phyloP scores from a whole-genome alignment of 2,113 vertebrate species.

The Colius striatus region DNA sequence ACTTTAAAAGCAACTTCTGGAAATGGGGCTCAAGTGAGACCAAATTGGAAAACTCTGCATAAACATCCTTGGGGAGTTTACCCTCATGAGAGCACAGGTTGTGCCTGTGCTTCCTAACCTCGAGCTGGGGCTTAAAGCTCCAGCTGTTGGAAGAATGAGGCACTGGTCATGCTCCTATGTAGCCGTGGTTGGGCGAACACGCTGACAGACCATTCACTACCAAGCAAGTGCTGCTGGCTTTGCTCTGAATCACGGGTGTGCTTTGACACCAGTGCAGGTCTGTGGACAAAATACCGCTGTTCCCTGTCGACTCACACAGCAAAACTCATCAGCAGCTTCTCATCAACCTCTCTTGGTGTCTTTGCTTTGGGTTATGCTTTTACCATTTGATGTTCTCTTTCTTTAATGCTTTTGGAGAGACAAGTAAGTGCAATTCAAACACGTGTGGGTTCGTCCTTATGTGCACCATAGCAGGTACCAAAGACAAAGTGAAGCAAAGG shows the following conservation, averaged over 20 bases:
- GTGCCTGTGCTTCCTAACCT: background rate
- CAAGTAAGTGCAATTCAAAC: constrained; percentile 44
- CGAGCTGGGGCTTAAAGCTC: background rate
- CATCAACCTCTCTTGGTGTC: background rate
- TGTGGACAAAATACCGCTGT: constrained; percentile 1
- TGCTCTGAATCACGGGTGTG: background rate
- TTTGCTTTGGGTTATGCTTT: background rate
- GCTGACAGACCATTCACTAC: constrained; percentile 6
- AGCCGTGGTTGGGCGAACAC: background rate
- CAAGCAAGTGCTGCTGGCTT: constrained; percentile 8
- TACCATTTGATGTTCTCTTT: background rate
- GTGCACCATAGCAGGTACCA: background rate
- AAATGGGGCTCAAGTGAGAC: background rate
- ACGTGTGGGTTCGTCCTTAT: background rate
- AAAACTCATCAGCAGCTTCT: background rate
- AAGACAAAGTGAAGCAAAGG: background rate
- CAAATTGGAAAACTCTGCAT: background rate
- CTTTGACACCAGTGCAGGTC: constrained; percentile 46
- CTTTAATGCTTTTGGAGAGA: constrained; percentile 53
- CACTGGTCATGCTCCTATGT: background rate
- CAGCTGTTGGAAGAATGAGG: background rate
- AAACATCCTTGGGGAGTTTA: background rate
- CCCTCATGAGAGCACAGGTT: background rate
- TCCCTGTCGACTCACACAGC: background rate
- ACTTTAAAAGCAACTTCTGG: background rate